These are phyloP conservation scores for Chloroclystis v-ata DNA, from an alignment of 2,888 invertebrate genomes.

Conservation along the genomic window DNA sequence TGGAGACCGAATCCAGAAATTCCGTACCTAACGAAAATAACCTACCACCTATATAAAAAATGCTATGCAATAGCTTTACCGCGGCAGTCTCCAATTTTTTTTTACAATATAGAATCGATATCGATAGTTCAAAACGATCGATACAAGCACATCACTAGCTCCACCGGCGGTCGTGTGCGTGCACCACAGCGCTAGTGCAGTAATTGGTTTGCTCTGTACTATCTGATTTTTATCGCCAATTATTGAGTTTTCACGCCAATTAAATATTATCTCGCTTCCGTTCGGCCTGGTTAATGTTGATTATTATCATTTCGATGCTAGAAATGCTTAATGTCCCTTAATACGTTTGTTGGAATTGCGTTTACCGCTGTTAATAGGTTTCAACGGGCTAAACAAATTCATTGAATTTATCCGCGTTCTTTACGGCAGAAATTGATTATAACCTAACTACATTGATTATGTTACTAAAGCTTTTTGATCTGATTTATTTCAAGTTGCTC, in stretches of 20 bases:
- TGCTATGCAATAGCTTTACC: too few relatives aligned
- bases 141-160: constrained; percentile 37
- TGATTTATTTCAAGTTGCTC: too few relatives aligned
- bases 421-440: too few relatives aligned
- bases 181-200: constrained; percentile 58
- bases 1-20: too few relatives aligned
- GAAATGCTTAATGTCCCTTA: constrained; percentile 34
- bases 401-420: too few relatives aligned
- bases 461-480: too few relatives aligned
- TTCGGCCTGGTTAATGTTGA: constrained; percentile 56
- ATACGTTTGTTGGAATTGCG: constrained; percentile 22
- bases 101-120: background rate
- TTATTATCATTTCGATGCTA: constrained; percentile 44
- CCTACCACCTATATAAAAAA: too few relatives aligned
- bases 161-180: constrained; percentile 52
- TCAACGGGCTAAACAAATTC: too few relatives aligned
- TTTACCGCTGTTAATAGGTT: constrained; percentile 2
- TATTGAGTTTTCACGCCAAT: constrained; percentile 77
- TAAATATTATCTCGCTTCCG: constrained; percentile 72
- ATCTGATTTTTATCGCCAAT: constrained; percentile 74
- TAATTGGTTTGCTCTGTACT: constrained; percentile 66
- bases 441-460: too few relatives aligned
- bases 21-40: too few relatives aligned
- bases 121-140: constrained; percentile 1
- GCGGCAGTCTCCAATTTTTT: too few relatives aligned